Conservation (phyloP, 2,888 invertebrate species). For the Tanytarsus gracilentus region DNA sequence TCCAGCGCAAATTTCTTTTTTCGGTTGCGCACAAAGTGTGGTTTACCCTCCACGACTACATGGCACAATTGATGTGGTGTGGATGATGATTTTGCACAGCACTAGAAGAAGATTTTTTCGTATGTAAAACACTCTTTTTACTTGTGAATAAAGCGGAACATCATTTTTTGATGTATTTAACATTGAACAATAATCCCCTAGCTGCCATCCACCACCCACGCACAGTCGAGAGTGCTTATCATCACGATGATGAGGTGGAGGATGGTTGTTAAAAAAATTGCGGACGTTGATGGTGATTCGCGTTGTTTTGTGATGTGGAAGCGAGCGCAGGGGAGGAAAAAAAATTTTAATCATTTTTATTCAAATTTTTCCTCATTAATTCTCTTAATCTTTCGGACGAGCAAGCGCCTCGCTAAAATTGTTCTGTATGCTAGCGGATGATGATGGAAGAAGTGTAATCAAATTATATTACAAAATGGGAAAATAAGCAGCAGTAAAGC, state of each 20-base stretch:
- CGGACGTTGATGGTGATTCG: not conserved
- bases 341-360: constrained; percentile 28
- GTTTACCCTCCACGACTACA: not conserved
- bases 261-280: not conserved
- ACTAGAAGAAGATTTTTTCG: constrained; percentile 13
- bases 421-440: not conserved
- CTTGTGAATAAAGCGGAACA: constrained; percentile 23
- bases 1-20: constrained; percentile 2
- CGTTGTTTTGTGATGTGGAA: constrained; percentile 14
- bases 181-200: constrained; percentile 21
- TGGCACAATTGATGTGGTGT: constrained; percentile 28
- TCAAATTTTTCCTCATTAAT: constrained; percentile 28
- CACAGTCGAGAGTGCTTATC: not conserved
- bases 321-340: too few species aligned
- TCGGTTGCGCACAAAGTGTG: not conserved
- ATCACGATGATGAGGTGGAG: not conserved
- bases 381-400: constrained; percentile 23
- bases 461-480: constrained; percentile 25
- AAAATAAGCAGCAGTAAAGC: constrained; percentile 28
- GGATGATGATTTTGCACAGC: constrained; percentile 23
- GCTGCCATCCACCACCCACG: not conserved
- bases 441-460: constrained; percentile 23
- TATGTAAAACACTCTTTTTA: constrained; percentile 20
- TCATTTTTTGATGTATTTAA: constrained; percentile 21
- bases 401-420: not conserved